phyloP scores from a whole-genome alignment of 2,113 vertebrate species.

The Barnardius zonarius region DNA sequence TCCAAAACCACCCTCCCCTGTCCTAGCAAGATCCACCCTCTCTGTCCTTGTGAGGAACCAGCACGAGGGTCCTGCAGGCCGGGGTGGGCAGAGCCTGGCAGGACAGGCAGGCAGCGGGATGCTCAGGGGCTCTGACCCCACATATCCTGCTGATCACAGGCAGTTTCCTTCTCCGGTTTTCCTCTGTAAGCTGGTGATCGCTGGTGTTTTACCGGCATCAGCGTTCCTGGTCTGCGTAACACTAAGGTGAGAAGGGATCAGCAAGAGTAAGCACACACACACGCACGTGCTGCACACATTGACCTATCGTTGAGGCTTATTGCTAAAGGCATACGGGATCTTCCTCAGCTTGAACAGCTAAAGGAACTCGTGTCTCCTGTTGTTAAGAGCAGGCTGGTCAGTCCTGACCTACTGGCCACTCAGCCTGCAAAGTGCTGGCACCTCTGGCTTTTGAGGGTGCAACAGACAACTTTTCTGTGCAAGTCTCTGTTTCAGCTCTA shows the following conservation, averaged over 20 bases:
- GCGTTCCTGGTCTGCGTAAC: background rate
- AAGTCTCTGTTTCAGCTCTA: background rate
- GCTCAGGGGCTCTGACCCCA: background rate
- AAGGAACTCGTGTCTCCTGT: fast-evolving
- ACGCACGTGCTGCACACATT: fast-evolving
- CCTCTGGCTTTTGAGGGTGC: background rate
- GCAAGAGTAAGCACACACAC: background rate
- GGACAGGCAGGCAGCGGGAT: background rate
- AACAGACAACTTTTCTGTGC: background rate
- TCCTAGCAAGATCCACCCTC: background rate
- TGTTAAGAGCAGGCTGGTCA: background rate
- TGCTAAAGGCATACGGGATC: background rate
- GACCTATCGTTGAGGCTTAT: background rate
- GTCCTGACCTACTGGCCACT: background rate
- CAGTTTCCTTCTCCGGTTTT: background rate
- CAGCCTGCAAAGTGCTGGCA: too few relatives aligned
- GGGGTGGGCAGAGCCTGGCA: background rate
- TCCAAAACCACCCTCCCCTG: background rate
- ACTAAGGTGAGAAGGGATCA: background rate
- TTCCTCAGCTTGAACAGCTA: background rate
- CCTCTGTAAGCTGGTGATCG: too few relatives aligned
- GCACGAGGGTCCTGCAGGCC: fast-evolving
- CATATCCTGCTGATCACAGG: background rate
- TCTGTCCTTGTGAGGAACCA: background rate
- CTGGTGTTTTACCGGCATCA: background rate